These are phyloP conservation scores for Tiphia femorata DNA, from an alignment of 2,888 invertebrate species.

Conservation along the genomic window DNA sequence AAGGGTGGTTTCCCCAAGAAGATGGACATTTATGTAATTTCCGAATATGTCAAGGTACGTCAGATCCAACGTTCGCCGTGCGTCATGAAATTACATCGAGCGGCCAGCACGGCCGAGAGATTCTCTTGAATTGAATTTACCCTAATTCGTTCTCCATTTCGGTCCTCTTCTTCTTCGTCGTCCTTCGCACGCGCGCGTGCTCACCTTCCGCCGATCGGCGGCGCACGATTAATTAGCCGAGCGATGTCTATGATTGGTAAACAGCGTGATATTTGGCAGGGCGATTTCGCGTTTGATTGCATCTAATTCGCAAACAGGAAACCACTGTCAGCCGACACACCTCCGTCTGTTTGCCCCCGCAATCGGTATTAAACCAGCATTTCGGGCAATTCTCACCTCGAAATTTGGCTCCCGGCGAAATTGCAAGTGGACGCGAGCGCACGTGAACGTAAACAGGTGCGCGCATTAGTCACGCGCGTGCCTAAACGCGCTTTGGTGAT, in stretches of 20 bases:
- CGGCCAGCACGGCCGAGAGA: background rate
- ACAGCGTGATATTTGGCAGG: slow-evolving; percentile 51
- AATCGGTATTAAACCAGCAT: slow-evolving; percentile 49
- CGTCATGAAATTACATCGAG: no score
- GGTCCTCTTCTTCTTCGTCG: no score
- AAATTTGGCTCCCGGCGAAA: slow-evolving; percentile 15
- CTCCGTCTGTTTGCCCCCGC: slow-evolving; percentile 47
- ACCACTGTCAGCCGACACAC: slow-evolving; percentile 49
- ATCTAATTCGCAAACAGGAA: slow-evolving; percentile 62
- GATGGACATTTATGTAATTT: no score
- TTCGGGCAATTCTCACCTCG: slow-evolving; percentile 31
- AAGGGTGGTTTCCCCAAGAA: no score
- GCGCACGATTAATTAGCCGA: slow-evolving; percentile 37
- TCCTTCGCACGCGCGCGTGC: no score
- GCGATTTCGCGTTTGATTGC: slow-evolving; percentile 64
- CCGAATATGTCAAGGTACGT: no score
- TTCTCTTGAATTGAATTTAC: no score
- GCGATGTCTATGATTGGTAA: slow-evolving; percentile 50
- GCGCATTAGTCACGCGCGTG: background rate
- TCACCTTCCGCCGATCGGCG: no score
- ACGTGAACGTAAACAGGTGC: background rate
- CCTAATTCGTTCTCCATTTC: no score
- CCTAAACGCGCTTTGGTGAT: no score
- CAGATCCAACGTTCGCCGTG: no score
- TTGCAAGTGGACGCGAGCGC: background rate